A percentile compares a stretch with the other conserved stretches of the same genome.
phyloP scores from a whole-genome alignment of 1,140 invertebrate genomes.

The Conus ventricosus region DNA sequence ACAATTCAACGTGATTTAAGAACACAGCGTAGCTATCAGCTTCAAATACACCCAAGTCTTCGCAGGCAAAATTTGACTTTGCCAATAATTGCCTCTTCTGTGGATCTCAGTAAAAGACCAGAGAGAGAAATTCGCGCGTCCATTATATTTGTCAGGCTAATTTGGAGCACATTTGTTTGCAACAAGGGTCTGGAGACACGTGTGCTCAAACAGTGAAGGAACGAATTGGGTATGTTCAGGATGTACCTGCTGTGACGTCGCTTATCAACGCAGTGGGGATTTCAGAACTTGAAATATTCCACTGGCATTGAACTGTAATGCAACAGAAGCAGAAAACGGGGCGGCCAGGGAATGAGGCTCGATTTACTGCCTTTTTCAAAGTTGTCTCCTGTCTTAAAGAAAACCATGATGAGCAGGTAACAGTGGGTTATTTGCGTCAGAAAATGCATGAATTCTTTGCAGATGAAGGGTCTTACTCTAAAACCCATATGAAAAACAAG shows the following conservation, averaged over 20 bases:
- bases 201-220: not conserved
- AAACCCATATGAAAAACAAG: slow-evolving; percentile 44
- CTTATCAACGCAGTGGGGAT: not conserved
- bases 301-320: no score
- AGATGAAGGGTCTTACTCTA: slow-evolving; percentile 28
- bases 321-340: not conserved
- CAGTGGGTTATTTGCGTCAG: slow-evolving; percentile 41
- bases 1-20: no score
- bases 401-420: slow-evolving; percentile 48
- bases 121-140: no score
- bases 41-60: no score
- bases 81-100: no score
- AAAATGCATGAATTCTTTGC: slow-evolving; percentile 36
- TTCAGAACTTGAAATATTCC: not conserved
- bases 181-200: not conserved
- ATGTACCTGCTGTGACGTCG: not conserved
- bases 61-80: no score
- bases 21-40: no score
- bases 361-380: slow-evolving; percentile 1
- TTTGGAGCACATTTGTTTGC: no score
- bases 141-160: no score
- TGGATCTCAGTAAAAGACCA: no score
- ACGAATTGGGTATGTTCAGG: not conserved
- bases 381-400: slow-evolving; percentile 33
- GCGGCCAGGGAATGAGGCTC: not conserved